Evolutionary conservation across 2,888 invertebrate genomes (phyloP), one percentile per base, ranked within the genome.

Genomic region (Leucania comma): DNA sequence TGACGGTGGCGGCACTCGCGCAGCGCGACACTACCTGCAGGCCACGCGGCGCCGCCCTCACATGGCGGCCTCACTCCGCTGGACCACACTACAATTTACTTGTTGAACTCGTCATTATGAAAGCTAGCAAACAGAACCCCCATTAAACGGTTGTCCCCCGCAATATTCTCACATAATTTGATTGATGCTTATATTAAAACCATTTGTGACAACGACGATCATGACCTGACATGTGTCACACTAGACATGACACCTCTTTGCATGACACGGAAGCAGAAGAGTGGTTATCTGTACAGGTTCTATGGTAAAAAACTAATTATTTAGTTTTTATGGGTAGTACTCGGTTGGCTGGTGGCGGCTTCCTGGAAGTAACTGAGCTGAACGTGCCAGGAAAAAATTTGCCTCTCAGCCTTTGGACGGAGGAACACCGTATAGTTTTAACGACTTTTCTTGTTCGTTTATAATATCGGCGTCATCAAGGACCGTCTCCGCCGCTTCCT

Each of bases 71-170:
- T 38, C 38, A 17, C 26, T 65, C 42, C 38, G 50, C 1, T 46
- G 38, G 68, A 42, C 35, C 12, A 48, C 60, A 61, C 73, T 68
- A 63, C 65, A 48, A 81, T 68, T 81, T 79, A 29, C n/a, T 57
- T 1, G 10, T 53, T 68, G 50, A 69, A 61, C 57, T 67, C 24
- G 14, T 56, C 80, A 68, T 80, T 51, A 32, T 68, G 17, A 54
- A 48, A 26, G 17, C 14, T 17, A 67, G n/a, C 38, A 48, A 57
- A 71, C 50, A 63, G 22, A 64, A 66, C 65, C 79, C 82, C 79
- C 65, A 70, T 32, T 35, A 66, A 72, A 46, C 22, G 20, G 70
- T 68, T 29, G 46, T 56, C 42, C 66, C 65, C 73, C 38, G 64
- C 22, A 59, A 54, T 20, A 38, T 26, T 35, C 22, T 81, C 58